A percentile compares a stretch with the other conserved stretches of the same genome.
These are phyloP conservation scores for Lepilemur septentrionalis DNA, from an alignment of 2,797 vertebrate species.

Conservation along the genomic window DNA sequence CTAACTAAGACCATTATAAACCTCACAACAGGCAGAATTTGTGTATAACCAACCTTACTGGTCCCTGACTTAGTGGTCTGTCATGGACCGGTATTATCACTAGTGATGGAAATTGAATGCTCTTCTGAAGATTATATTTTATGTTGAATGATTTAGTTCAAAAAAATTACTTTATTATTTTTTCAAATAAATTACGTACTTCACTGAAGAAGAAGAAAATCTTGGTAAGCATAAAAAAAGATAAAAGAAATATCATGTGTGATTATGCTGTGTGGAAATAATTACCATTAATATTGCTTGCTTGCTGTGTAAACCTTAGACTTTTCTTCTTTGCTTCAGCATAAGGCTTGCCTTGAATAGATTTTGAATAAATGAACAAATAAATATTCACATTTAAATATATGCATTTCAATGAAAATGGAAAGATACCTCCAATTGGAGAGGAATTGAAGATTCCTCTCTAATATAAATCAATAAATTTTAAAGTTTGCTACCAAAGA, in stretches of 20 bases:
- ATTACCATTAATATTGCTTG: not conserved
- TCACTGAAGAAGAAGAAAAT: not conserved
- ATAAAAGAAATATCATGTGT: not conserved
- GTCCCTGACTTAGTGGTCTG: not conserved
- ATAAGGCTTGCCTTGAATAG: not conserved
- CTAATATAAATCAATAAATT: not conserved
- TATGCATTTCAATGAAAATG: not conserved
- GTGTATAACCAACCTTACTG: fast-evolving
- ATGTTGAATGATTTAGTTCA: not conserved
- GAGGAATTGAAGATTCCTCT: not conserved
- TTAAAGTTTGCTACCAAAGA: not conserved
- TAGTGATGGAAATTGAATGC: not conserved
- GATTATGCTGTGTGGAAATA: not conserved
- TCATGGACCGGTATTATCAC: not conserved
- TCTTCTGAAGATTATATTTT: not conserved
- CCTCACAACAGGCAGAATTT: not conserved
- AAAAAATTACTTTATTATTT: not conserved
- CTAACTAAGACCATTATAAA: not conserved
- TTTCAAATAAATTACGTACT: not conserved
- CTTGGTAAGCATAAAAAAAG: not conserved
- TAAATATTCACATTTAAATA: not conserved
- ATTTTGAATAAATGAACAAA: not conserved
- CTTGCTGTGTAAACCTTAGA: not conserved
- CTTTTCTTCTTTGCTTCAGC: not conserved
- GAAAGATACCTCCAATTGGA: not conserved